phyloP scores from a whole-genome alignment of 2,797 vertebrate genomes.

The Garrulus glandarius region DNA sequence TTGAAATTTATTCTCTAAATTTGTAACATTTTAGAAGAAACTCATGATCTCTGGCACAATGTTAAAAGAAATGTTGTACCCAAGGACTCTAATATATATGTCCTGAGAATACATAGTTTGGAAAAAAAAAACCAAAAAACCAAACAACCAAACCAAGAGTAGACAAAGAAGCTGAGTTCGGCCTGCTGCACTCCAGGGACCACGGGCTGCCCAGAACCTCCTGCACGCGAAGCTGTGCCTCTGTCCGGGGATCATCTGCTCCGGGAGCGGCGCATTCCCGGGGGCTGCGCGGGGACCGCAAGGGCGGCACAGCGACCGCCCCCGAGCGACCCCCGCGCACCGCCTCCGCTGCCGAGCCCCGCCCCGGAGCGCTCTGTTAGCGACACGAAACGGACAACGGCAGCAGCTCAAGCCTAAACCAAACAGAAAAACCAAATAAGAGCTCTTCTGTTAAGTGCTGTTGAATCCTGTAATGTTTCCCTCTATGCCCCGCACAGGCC shows the following conservation, averaged over 20 bases:
- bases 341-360: background rate
- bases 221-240: rapidly evolving
- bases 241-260: rapidly evolving
- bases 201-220: rapidly evolving
- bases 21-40: background rate
- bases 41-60: background rate
- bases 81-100: rapidly evolving
- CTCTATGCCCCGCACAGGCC: background rate
- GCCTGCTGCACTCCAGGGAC: background rate
- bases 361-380: rapidly evolving
- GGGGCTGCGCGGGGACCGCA: rapidly evolving
- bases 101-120: background rate
- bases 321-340: background rate
- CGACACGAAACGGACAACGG: background rate
- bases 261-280: rapidly evolving
- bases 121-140: background rate
- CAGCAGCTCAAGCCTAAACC: background rate
- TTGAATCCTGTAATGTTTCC: background rate
- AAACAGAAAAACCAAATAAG: too few relatives aligned
- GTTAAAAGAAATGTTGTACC: rapidly evolving
- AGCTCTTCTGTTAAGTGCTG: background rate
- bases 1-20: background rate
- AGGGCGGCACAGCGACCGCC: rapidly evolving
- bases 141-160: rapidly evolving
- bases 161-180: background rate